Base-by-base conservation (phyloP, 2,888 invertebrate genomes). In the Hermodice carunculata region DNA sequence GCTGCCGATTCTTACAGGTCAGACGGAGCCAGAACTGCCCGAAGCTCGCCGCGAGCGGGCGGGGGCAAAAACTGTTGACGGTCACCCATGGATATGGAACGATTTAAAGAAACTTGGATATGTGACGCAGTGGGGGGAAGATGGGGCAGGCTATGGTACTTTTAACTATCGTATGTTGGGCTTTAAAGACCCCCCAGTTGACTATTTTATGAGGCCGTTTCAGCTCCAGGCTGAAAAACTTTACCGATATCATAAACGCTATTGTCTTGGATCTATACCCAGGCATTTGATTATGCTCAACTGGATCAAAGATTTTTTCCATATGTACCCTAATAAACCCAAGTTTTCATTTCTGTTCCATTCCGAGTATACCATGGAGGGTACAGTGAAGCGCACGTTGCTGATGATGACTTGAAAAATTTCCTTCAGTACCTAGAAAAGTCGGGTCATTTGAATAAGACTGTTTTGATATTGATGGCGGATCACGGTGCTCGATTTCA, bases 81-180 rank as follows among this genome's bases (percentile, higher is more conserved):
- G 90, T 0, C 93, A 93, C 87, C 94, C 94, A 0, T 93, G 95
- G 87, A 90, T 95, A 70, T 96, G 96, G 92, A 91, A 93, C 73
- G 90, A 92, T 58, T 92, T 91, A 74, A 90, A 90, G 58, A 72
- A 81, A 5, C 73, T 74, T 14, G 87, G 87, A 3, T 87, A 87
- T 70, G 82, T 82, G 29, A 93, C 94, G 1, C 92, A 92, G 0
- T 97, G 92, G 83, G 92, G 92, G 77, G 97, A 97, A 82, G 97
- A 97, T 81, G 90, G 91, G 75, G 93, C 94, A 0, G 87, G 89
- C 78, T 90, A 92, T 28, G 96, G 96, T 0, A 94, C 94, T 0
- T 97, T 96, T 82, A 94, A 94, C 2, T 95, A 94, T 85, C 90
- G 96, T 14, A 89, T 96, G 81, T 93, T 93, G 73, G 96, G 97